phyloP scores from a whole-genome alignment of 2,888 invertebrate species.

The Abrostola triplasia region DNA sequence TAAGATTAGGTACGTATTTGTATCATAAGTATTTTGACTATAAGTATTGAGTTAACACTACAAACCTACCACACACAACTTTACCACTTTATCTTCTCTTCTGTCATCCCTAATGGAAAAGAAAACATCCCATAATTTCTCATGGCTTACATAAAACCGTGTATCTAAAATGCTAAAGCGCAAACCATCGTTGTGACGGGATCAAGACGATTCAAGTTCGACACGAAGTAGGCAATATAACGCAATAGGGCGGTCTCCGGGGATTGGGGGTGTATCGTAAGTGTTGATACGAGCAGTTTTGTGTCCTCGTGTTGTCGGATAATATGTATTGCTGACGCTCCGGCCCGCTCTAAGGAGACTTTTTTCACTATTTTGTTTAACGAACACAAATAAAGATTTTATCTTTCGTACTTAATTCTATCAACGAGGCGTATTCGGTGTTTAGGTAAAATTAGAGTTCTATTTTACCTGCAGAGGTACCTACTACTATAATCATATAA shows the following conservation, averaged over 20 bases:
- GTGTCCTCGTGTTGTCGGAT: conserved; percentile 68
- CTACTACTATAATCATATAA: too few species aligned
- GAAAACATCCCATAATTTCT: conserved; percentile 18
- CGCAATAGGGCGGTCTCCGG: conserved; percentile 67
- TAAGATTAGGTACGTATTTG: too few species aligned
- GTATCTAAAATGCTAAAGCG: conserved; percentile 40
- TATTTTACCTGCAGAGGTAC: not conserved
- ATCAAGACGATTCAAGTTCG: conserved; percentile 70
- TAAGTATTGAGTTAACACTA: too few species aligned
- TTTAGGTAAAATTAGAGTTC: conserved; percentile 1
- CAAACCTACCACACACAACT: too few species aligned
- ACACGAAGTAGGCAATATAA: conserved; percentile 67
- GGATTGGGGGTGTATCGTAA: conserved; percentile 74
- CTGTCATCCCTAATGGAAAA: not conserved
- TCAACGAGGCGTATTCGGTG: conserved; percentile 10
- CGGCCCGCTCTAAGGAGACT: conserved; percentile 45
- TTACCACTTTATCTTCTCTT: too few species aligned
- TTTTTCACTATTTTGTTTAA: conserved; percentile 46
- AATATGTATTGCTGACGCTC: conserved; percentile 65
- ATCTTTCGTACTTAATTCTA: conserved; percentile 35
- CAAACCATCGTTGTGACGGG: conserved; percentile 52
- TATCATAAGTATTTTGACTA: too few species aligned
- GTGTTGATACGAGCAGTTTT: conserved; percentile 74
- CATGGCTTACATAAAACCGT: conserved; percentile 35
- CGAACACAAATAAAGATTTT: conserved; percentile 43